Conservation (phyloP, 2,113 vertebrate species). For the Caloenas nicobarica region DNA sequence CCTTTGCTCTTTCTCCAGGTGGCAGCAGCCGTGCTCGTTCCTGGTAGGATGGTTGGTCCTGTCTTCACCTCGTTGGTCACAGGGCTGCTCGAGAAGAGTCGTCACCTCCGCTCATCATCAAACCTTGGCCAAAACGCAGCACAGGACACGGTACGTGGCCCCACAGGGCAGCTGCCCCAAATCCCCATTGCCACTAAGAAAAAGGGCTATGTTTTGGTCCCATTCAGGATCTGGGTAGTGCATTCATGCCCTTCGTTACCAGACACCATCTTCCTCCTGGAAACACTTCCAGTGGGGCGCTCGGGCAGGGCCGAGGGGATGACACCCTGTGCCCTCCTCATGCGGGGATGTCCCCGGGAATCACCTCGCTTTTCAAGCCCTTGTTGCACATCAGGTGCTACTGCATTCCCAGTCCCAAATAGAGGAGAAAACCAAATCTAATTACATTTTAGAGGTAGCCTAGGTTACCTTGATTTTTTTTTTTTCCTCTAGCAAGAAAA, state of each 20-base stretch:
- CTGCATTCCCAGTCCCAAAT: background rate
- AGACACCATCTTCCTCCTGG: background rate
- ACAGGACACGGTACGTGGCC: background rate
- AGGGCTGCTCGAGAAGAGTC: background rate
- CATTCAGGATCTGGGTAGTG: fast-evolving
- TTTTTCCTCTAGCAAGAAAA: background rate
- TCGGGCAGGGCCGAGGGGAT: fast-evolving
- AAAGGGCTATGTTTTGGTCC: background rate
- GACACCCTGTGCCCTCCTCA: background rate
- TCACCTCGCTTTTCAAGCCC: background rate
- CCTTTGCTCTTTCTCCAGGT: background rate
- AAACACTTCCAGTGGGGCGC: background rate
- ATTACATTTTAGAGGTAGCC: background rate
- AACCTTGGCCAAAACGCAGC: background rate
- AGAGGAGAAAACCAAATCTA: background rate
- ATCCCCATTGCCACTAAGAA: background rate
- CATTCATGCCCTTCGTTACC: background rate
- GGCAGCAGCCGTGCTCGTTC: background rate
- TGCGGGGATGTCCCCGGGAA: background rate
- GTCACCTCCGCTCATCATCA: background rate
- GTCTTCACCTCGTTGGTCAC: background rate
- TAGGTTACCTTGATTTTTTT: background rate
- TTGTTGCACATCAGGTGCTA: background rate
- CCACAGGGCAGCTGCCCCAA: background rate
- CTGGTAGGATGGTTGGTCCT: background rate